Conservation (phyloP, 2,888 invertebrate species). For the Polymixis lichenea region DNA sequence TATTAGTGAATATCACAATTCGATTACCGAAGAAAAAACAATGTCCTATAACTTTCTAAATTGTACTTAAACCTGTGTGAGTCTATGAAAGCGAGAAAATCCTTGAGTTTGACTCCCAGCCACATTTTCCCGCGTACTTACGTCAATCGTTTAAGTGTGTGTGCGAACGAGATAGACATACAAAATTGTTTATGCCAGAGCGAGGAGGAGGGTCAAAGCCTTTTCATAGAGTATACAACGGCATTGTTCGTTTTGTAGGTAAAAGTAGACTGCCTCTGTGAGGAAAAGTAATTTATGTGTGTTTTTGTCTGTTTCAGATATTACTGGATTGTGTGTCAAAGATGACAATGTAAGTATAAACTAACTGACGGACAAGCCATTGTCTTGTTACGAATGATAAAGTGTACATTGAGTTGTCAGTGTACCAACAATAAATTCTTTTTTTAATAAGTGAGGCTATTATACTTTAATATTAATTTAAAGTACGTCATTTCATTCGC, state of each 20-base stretch:
- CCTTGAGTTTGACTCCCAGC: conserved; percentile 73
- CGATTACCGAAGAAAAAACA: conserved; percentile 22
- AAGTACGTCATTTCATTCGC: background rate
- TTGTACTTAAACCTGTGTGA: conserved; percentile 55
- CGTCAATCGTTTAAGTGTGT: conserved; percentile 77
- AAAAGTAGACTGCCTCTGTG: conserved; percentile 49
- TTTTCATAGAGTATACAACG: conserved; percentile 73
- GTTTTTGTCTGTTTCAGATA: conserved; percentile 44
- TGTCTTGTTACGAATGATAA: conserved; percentile 22
- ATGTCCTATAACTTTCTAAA: conserved; percentile 43
- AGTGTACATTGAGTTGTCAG: conserved; percentile 4
- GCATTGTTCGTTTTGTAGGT: conserved; percentile 30
- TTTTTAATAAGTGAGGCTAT: too few relatives aligned
- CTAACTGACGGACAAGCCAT: background rate
- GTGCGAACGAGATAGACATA: conserved; percentile 69
- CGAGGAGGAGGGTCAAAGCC: conserved; percentile 74
- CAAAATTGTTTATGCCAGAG: conserved; percentile 67
- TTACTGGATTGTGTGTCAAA: conserved; percentile 11
- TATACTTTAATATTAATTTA: background rate
- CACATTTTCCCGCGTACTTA: conserved; percentile 78
- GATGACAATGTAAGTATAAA: conserved; percentile 49
- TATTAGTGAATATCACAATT: conserved; percentile 10
- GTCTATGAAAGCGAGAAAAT: conserved; percentile 68
- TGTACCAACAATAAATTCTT: conserved; percentile 1
- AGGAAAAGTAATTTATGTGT: conserved; percentile 24